A percentile compares a stretch with the other conserved stretches of the same genome.
phyloP scores from a whole-genome alignment of 2,888 invertebrate genomes.

The Linnaemya vulpina region DNA sequence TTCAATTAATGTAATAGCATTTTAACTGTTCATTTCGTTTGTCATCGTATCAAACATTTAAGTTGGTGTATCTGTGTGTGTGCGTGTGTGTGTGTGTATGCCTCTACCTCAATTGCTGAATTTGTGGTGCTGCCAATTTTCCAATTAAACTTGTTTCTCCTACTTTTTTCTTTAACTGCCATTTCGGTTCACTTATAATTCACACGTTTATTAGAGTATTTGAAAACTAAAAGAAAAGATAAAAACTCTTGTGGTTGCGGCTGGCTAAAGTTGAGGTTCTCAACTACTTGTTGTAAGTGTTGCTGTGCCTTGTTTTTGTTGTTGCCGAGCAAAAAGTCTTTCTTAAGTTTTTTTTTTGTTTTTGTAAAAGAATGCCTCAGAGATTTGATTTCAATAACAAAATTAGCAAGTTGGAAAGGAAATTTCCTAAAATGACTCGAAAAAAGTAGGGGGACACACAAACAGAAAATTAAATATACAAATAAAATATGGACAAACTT shows the following conservation, averaged over 20 bases:
- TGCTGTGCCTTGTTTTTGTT: neutral
- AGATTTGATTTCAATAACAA: slow-evolving; percentile 34
- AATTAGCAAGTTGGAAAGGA: slow-evolving; percentile 1
- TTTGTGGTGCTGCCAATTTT: slow-evolving; percentile 53
- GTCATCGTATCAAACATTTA: slow-evolving; percentile 38
- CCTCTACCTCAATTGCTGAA: slow-evolving; percentile 30
- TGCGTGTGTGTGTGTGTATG: neutral
- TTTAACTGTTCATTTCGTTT: slow-evolving; percentile 66
- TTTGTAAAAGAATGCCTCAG: slow-evolving; percentile 4
- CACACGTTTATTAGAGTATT: neutral
- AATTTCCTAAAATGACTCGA: neutral
- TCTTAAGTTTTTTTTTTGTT: slow-evolving; percentile 10
- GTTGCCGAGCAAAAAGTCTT: neutral
- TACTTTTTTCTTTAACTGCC: neutral
- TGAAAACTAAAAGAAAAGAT: no score
- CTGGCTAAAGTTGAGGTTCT: slow-evolving; percentile 1
- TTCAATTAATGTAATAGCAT: slow-evolving; percentile 67
- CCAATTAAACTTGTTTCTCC: slow-evolving; percentile 24
- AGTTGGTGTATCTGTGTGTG: neutral
- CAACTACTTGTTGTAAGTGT: slow-evolving; percentile 14
- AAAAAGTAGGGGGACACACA: neutral
- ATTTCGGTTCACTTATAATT: slow-evolving; percentile 14
- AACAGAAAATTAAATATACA: neutral
- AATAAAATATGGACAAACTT: neutral
- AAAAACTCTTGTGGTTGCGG: slow-evolving; percentile 19